Conservation (phyloP, 2,113 vertebrate genomes). For the Alligator sinensis region DNA sequence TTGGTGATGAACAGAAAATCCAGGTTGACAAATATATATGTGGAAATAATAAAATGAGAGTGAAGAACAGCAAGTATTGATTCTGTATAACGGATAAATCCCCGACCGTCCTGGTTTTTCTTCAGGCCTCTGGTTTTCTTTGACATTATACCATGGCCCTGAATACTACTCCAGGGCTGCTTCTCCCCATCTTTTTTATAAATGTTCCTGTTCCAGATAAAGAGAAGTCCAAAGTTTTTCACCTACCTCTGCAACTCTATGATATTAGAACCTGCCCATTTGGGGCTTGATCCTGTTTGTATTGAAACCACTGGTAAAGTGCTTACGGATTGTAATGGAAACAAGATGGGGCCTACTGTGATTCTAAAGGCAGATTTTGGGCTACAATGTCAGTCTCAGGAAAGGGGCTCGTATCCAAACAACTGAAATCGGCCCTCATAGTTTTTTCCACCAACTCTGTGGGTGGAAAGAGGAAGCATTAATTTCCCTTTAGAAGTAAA, state of each 20-base stretch:
- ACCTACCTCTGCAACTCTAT: neutral
- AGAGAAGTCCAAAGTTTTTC: neutral
- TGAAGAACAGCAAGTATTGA: neutral
- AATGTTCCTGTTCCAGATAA: constrained; percentile 8
- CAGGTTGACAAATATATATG: neutral
- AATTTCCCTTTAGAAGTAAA: constrained; percentile 45
- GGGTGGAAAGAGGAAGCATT: constrained; percentile 8
- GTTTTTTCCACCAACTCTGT: constrained; percentile 27
- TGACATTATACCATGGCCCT: neutral
- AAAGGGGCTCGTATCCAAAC: constrained; percentile 52
- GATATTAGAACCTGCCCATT: constrained; percentile 12
- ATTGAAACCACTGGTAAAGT: constrained; percentile 48
- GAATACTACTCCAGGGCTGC: neutral
- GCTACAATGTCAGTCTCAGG: constrained; percentile 43
- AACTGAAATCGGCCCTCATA: constrained; percentile 41
- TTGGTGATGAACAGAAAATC: neutral
- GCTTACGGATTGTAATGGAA: constrained; percentile 1
- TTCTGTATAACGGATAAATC: neutral
- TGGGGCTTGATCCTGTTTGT: neutral
- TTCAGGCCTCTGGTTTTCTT: neutral
- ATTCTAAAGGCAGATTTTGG: constrained; percentile 30
- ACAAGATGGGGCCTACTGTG: constrained; percentile 25
- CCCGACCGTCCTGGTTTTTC: neutral
- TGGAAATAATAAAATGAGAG: neutral
- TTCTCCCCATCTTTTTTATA: neutral